Conservation (phyloP, 2,113 vertebrate genomes). For the Sander vitreus region DNA sequence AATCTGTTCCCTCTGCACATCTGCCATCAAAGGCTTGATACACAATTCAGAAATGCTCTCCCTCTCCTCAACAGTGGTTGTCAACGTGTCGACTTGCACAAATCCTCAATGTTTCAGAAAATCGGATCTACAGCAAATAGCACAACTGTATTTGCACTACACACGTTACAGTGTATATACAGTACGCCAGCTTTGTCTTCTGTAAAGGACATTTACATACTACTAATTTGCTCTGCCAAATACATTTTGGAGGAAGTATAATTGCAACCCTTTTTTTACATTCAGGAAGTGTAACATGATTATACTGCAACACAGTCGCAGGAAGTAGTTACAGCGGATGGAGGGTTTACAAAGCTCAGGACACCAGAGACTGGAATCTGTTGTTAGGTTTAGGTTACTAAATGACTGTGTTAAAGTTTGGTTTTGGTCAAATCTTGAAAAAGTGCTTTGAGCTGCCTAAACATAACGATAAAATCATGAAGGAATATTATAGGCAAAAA, state of each 20-base stretch:
- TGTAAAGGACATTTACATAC: not conserved
- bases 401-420: not conserved
- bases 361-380: not conserved
- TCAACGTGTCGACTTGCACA: not conserved
- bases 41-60: not conserved
- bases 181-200: not conserved
- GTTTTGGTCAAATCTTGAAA: not conserved
- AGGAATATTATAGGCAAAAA: not conserved
- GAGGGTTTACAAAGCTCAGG: not conserved
- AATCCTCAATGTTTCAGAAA: not conserved
- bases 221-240: not conserved
- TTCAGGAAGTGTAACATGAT: not conserved
- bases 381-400: not conserved
- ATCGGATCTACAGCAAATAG: not conserved
- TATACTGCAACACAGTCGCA: not conserved
- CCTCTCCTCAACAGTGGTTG: not conserved
- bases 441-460: not conserved
- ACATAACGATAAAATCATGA: not conserved
- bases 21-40: not conserved
- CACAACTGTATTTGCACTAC: not conserved
- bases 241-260: not conserved
- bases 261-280: not conserved
- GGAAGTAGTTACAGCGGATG: not conserved
- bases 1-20: constrained; percentile 16
- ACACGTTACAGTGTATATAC: too few relatives aligned